Evolutionary conservation across 1,140 invertebrate genomes (phyloP), one percentile per base, ranked within the genome.

Genomic region (Brachionus manjavacas): DNA sequence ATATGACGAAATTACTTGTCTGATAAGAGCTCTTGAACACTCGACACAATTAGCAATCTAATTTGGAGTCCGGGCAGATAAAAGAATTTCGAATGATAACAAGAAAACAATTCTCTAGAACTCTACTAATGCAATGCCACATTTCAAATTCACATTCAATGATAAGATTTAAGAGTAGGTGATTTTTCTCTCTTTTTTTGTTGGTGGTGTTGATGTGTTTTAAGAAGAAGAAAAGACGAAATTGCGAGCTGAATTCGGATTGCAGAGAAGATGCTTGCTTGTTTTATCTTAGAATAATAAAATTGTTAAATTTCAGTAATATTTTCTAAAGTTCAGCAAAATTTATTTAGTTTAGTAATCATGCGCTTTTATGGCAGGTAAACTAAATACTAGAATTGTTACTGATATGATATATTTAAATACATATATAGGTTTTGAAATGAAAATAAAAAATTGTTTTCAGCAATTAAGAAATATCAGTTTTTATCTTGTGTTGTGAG

Each of bases 301-400:
- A 72, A 72, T 35, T 41, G n/a, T 20, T n/a, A 72, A 72, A 72
- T 72, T 72, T 72, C 68, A 72, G 68, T 72, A 72, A 72, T 72
- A 39, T 72, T 68, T 68, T 68, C 9, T 72, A 72, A 72, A 72
- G 68, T 72, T 72, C 68, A 72, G 68, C 68, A 70, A 70, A 70
- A 31, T 70, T 70, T 14, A 35, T 35, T 35, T 35, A 35, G 31
- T 35, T 35, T 35, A 35, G 31, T 20, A 72, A 72, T 72, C 68
- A 72, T 72, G 68, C 68, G 68, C 68, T 72, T 41, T 39, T 39
- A 72, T 39, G 39, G 35, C 28, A 39, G 68, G 35, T 39, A 72
- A 41, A 39, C 35, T 41, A 41, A 43, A 72, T 41, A 72, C 52
- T 60, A 72, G 35, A 72, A 72, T 72, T 39, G n/a, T 68, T 68